Evolutionary conservation across 2,797 vertebrate genomes (phyloP).

Genomic region (Knipowitschia caucasica): DNA sequence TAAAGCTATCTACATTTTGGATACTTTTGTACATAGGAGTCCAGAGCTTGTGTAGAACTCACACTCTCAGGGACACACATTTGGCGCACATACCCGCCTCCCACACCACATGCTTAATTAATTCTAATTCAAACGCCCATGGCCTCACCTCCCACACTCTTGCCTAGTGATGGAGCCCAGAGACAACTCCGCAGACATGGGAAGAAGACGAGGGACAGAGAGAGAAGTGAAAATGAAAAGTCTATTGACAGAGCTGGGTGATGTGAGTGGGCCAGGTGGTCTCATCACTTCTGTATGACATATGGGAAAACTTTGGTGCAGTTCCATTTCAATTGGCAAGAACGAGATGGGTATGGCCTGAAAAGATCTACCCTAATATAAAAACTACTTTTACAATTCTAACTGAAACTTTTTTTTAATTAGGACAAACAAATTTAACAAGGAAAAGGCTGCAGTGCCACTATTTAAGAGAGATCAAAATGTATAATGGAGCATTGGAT

Average conservation of each 20-base stretch:
- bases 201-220: background rate
- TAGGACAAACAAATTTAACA: background rate
- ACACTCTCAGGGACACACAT: slow-evolving; percentile 24
- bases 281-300: slow-evolving; percentile 14
- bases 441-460: too few species aligned
- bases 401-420: background rate
- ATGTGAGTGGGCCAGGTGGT: slow-evolving; percentile 13
- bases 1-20: slow-evolving; percentile 8
- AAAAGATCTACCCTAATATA: background rate
- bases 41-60: slow-evolving; percentile 12
- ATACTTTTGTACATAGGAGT: slow-evolving; percentile 16
- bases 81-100: slow-evolving; percentile 41
- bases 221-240: slow-evolving; percentile 10
- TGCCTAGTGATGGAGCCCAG: slow-evolving; percentile 46
- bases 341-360: background rate
- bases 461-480: too few species aligned
- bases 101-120: slow-evolving; percentile 62
- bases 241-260: slow-evolving; percentile 10
- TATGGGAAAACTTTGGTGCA: slow-evolving; percentile 14
- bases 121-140: slow-evolving; percentile 65
- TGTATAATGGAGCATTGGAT: too few species aligned
- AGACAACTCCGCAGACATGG: slow-evolving; percentile 38
- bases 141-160: slow-evolving; percentile 68
- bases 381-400: background rate
- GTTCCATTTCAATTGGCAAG: background rate